phyloP scores from a whole-genome alignment of 2,113 vertebrate species.

The Charina bottae region DNA sequence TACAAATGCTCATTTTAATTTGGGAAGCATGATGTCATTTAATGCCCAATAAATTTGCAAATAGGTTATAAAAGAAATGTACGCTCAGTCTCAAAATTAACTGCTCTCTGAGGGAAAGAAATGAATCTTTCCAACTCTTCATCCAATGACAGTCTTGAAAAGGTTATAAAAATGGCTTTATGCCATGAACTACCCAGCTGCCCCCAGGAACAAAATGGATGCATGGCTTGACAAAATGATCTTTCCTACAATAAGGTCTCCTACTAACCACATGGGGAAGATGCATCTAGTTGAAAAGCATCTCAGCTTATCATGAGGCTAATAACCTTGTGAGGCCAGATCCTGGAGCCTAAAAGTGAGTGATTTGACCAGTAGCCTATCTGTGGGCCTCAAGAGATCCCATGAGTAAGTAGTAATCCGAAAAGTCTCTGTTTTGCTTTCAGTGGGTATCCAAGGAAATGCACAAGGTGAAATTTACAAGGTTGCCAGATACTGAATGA shows the following conservation, averaged over 20 bases:
- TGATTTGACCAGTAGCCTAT: not conserved
- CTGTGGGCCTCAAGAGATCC: not conserved
- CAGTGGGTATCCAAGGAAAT: not conserved
- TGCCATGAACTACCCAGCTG: not conserved
- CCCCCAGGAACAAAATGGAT: not conserved
- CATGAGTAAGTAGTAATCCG: not conserved
- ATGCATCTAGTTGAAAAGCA: not conserved
- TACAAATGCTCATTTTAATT: constrained; percentile 29
- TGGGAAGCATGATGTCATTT: constrained; percentile 11
- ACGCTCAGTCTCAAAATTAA: constrained; percentile 6
- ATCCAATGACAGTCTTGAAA: not conserved
- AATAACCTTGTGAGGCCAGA: not conserved
- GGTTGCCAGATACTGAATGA: not conserved
- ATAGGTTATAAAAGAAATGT: constrained; percentile 29
- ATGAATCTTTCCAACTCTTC: not conserved
- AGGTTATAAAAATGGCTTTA: not conserved
- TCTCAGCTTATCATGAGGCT: not conserved
- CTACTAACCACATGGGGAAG: not conserved
- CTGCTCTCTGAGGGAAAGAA: not conserved
- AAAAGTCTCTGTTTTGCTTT: not conserved
- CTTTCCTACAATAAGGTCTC: not conserved
- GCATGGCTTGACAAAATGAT: not conserved
- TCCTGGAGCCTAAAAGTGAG: not conserved
- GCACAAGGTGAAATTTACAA: not conserved
- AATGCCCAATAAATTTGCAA: constrained; percentile 27